Base-by-base conservation (phyloP, 1,140 invertebrate genomes). In the Alviniconcha marisindica region DNA sequence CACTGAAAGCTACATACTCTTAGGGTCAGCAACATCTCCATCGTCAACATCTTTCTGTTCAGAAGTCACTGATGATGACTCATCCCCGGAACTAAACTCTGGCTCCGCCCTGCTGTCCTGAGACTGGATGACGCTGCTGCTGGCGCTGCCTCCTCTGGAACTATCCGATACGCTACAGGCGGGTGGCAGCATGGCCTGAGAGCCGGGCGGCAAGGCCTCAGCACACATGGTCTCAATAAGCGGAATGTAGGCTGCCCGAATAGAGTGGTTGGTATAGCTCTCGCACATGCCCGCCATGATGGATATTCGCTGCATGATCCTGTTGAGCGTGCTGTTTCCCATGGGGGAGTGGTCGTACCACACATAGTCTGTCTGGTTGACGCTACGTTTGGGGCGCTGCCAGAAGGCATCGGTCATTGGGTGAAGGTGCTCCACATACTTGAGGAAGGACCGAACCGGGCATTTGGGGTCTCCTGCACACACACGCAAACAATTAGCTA, bases 401-500 rank as follows among this genome's bases (percentile, higher is more conserved):
- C 90, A 91, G 77, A 91, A 91, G 3, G 89, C 88, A 69, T 90
- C 88, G 0, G 87, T 90, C 90, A 91, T 91, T 36, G 89, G 90
- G 78, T 90, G 90, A 15, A 91, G 89, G 77, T 91, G 90, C 18
- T 88, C 88, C 1, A 90, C 60, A 69, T 91, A 91, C 78, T 88
- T 87, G 2, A 88, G 81, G 77, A 90, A 91, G 18, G 90, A 91
- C 14, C 84, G 76, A 24, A 91, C 86, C 1, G 90, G 90, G 76
- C 90, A 91, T 38, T 86, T 83, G 40, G 89, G 90, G 78, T 91
- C 90, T 77, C 89, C 90, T 91, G 83, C 1, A 85, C 14, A 76
- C 60, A 44, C 12, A 51, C n/a, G n/a, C n/a, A n/a, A n/a, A n/a
- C n/a, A n/a, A n/a, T n/a, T n/a, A n/a, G n/a, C n/a, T n/a, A n/a